A percentile compares a stretch with the other conserved stretches of the same genome.
These are phyloP conservation scores for Lepidothrix coronata DNA, from an alignment of 2,113 vertebrate species.

Conservation along the genomic window DNA sequence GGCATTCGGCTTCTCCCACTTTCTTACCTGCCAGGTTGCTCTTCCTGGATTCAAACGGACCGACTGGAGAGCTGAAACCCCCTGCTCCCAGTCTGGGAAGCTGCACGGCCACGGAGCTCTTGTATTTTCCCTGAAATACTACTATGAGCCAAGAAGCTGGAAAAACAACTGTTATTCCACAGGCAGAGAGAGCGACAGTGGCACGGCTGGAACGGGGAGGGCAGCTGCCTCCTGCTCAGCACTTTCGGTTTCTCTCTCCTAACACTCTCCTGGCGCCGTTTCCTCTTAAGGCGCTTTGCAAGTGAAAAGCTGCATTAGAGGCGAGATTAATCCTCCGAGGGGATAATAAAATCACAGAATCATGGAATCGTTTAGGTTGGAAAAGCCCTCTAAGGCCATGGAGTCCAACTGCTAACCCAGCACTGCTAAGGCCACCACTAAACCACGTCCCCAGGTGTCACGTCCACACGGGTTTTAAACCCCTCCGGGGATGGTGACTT, in stretches of 20 bases:
- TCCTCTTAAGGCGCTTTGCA: not conserved
- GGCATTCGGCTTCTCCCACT: not conserved
- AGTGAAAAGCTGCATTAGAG: not conserved
- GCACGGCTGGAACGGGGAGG: not conserved
- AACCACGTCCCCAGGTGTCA: not conserved
- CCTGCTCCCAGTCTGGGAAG: not conserved
- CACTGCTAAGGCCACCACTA: not conserved
- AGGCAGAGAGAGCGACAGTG: rapidly evolving
- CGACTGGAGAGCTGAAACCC: not conserved
- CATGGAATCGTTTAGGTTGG: not conserved
- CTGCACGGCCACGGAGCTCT: rapidly evolving
- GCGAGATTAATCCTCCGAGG: not conserved
- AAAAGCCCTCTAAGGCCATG: not conserved
- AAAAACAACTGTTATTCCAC: not conserved
- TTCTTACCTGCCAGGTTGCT: not conserved
- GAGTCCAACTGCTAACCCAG: not conserved
- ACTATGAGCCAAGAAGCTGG: not conserved
- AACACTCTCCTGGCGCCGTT: not conserved
- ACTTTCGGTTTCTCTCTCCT: conserved; percentile 53
- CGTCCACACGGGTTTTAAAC: not conserved
- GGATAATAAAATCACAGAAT: not conserved
- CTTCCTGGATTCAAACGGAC: not conserved
- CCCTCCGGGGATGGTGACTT: not conserved
- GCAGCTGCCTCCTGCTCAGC: not conserved
- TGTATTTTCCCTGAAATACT: not conserved